phyloP scores from a whole-genome alignment of 2,113 vertebrate genomes.

The Felis catus region DNA sequence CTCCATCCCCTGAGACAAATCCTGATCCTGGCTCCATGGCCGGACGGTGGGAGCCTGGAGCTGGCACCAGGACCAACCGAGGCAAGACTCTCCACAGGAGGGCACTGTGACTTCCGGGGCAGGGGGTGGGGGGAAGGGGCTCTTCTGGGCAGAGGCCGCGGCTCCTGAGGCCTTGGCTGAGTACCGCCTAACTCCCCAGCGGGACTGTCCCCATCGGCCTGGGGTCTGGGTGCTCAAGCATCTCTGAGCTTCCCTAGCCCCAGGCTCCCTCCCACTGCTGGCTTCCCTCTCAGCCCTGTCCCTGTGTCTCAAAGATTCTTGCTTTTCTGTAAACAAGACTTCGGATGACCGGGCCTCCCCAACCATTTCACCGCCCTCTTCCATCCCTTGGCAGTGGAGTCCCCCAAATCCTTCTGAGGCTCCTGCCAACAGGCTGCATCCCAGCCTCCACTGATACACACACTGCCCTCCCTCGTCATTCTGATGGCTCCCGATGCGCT shows the following conservation, averaged over 20 bases:
- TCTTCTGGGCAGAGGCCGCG: rapidly evolving
- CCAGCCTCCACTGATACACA: too few species aligned
- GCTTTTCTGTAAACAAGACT: background rate
- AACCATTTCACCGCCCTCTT: background rate
- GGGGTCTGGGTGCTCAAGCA: background rate
- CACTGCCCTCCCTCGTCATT: rapidly evolving
- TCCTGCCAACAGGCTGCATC: too few species aligned
- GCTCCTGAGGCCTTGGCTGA: background rate
- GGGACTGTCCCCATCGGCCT: rapidly evolving
- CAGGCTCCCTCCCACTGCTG: background rate
- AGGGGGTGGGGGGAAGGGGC: background rate
- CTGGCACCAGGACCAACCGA: rapidly evolving
- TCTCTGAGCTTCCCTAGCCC: background rate
- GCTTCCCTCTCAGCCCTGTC: background rate
- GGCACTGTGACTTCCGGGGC: background rate
- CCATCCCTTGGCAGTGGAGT: background rate
- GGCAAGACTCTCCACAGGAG: background rate
- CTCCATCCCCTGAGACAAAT: background rate
- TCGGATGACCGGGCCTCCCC: background rate
- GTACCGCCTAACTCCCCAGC: background rate
- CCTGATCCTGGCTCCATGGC: background rate
- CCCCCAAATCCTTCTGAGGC: background rate
- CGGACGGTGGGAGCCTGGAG: background rate
- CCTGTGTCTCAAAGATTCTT: background rate
- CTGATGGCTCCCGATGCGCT: background rate